Conservation (phyloP, 2,797 vertebrate genomes). For the Helarctos malayanus region DNA sequence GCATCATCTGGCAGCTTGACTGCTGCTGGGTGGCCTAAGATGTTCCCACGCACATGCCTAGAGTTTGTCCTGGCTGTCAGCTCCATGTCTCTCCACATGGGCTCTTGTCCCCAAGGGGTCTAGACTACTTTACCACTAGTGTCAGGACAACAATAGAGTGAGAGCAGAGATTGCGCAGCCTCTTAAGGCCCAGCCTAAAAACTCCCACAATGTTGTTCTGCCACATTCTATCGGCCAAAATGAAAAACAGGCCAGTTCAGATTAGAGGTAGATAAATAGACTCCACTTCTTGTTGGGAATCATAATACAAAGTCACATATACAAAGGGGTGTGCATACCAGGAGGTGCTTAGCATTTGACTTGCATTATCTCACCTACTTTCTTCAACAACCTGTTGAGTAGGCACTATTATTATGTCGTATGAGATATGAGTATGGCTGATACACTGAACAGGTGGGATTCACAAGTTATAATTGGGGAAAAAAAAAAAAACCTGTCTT, state of each 20-base stretch:
- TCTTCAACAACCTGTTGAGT: background rate
- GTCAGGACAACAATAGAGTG: background rate
- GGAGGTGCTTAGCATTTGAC: background rate
- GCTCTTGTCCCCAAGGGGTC: background rate
- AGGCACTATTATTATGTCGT: background rate
- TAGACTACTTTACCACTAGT: background rate
- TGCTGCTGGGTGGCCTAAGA: background rate
- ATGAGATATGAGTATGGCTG: background rate
- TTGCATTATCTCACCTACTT: background rate
- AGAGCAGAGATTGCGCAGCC: background rate
- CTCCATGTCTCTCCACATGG: background rate
- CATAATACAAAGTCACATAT: background rate
- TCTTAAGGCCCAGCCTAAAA: background rate
- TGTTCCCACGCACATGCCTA: background rate
- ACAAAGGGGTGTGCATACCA: background rate
- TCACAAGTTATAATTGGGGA: background rate
- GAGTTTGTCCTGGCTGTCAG: background rate
- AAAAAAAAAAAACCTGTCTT: constrained; percentile 4
- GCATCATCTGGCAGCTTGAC: background rate
- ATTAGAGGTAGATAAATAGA: background rate
- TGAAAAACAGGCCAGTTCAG: background rate
- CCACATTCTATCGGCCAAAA: background rate
- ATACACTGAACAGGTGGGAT: background rate
- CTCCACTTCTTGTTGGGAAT: background rate
- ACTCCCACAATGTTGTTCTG: background rate